These are phyloP conservation scores for Dicrostonyx torquatus DNA, from an alignment of 2,797 vertebrate species.

Conservation along the genomic window DNA sequence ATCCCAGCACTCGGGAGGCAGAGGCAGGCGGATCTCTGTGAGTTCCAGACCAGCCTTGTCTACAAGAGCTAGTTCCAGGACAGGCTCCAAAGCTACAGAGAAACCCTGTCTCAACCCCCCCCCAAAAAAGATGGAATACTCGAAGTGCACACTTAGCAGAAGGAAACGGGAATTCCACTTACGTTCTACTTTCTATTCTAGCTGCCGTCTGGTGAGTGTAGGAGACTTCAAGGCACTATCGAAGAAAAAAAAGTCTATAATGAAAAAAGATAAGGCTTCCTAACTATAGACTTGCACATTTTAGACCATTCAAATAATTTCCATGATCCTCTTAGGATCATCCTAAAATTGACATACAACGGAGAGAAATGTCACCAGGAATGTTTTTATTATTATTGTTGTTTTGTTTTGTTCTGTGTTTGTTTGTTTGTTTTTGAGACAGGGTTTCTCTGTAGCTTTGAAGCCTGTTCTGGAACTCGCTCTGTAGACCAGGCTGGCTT, in stretches of 20 bases:
- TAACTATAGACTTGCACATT: neutral
- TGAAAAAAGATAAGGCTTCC: neutral
- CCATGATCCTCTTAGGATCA: conserved; percentile 8
- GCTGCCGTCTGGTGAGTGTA: neutral
- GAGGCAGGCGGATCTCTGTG: too few species aligned
- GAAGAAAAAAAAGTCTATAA: neutral
- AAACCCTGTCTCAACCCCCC: too few species aligned
- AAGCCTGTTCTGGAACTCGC: too few species aligned
- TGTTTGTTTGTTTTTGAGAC: too few species aligned
- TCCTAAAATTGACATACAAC: conserved; percentile 31
- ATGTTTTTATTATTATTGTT: neutral
- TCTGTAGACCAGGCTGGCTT: too few species aligned
- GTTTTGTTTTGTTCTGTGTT: too few species aligned
- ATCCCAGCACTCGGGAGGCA: too few species aligned
- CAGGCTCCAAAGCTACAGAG: too few species aligned
- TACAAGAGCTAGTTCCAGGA: too few species aligned
- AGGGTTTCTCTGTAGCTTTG: too few species aligned
- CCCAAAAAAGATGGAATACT: neutral
- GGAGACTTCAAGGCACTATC: neutral
- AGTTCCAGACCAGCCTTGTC: too few species aligned
- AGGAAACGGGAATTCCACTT: neutral
- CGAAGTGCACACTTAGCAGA: neutral
- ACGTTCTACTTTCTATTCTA: neutral
- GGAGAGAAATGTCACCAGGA: conserved; percentile 19
- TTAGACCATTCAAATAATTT: conserved; percentile 18